Evolutionary conservation across 2,113 vertebrate species (phyloP).

Genomic region (Cochlearius cochlearius): DNA sequence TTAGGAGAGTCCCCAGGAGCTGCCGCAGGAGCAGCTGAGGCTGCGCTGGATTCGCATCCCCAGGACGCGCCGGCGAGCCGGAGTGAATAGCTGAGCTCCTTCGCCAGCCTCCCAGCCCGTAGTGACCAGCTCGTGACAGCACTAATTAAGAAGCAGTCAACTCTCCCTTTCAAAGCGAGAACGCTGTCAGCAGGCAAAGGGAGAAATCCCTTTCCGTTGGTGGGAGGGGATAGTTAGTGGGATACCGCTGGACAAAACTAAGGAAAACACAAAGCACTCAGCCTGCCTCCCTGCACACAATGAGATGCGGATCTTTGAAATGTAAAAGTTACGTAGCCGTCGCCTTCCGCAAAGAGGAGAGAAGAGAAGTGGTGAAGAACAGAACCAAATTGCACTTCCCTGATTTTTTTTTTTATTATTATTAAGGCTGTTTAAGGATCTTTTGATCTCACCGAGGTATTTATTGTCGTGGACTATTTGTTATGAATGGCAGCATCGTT

Average conservation of each 20-base stretch:
- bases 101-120: neutral
- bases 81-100: neutral
- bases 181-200: slow-evolving; percentile 24
- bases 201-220: slow-evolving; percentile 36
- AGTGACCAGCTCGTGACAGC: slow-evolving; percentile 1
- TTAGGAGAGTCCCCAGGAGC: neutral
- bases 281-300: neutral
- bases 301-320: neutral
- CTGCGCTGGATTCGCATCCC: neutral
- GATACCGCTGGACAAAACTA: neutral
- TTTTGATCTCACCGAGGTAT: slow-evolving; percentile 38
- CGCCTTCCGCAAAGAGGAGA: neutral
- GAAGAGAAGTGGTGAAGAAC: neutral
- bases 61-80: neutral
- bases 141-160: slow-evolving; percentile 38
- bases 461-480: slow-evolving; percentile 40
- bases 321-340: neutral
- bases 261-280: neutral
- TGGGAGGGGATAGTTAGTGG: slow-evolving; percentile 28
- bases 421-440: slow-evolving; percentile 20
- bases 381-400: neutral
- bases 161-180: slow-evolving; percentile 38
- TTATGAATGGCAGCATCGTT: neutral
- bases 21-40: neutral
- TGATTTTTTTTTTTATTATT: neutral